Evolutionary conservation across 2,888 invertebrate genomes (phyloP).

Genomic region (Liodrosophila aerea): DNA sequence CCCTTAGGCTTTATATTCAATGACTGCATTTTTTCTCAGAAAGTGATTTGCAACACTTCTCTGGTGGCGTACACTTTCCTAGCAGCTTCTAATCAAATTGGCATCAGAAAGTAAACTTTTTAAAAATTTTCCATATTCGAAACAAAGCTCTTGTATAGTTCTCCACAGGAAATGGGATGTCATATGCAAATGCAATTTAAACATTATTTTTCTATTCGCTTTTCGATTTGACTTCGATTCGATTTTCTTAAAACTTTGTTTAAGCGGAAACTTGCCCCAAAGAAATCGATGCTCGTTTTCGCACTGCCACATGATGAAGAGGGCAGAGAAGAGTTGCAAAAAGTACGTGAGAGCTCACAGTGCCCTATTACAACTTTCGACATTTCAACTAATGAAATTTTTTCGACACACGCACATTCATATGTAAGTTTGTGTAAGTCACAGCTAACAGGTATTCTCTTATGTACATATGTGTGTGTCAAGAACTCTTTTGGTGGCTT

Average conservation of each 20-base stretch:
- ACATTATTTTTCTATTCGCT: conserved; percentile 19
- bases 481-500: conserved; percentile 25
- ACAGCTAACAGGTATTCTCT: conserved; percentile 12
- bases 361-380: conserved; percentile 55
- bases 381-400: conserved; percentile 70
- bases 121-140: no score
- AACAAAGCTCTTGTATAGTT: no score
- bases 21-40: no score
- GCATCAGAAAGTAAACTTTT: no score
- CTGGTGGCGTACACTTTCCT: no score
- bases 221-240: conserved; percentile 8
- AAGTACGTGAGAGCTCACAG: conserved; percentile 16
- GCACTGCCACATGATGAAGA: background rate
- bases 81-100: no score
- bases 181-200: conserved; percentile 61
- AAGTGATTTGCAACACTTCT: no score
- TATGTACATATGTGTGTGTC: background rate
- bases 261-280: conserved; percentile 27
- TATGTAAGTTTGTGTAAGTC: conserved; percentile 12
- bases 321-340: background rate
- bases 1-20: no score
- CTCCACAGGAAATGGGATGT: conserved; percentile 33
- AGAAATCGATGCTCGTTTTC: conserved; percentile 36
- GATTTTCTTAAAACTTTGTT: conserved; percentile 21
- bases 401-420: conserved; percentile 20